phyloP scores from a whole-genome alignment of 2,113 vertebrate genomes.

The Percina caprodes region DNA sequence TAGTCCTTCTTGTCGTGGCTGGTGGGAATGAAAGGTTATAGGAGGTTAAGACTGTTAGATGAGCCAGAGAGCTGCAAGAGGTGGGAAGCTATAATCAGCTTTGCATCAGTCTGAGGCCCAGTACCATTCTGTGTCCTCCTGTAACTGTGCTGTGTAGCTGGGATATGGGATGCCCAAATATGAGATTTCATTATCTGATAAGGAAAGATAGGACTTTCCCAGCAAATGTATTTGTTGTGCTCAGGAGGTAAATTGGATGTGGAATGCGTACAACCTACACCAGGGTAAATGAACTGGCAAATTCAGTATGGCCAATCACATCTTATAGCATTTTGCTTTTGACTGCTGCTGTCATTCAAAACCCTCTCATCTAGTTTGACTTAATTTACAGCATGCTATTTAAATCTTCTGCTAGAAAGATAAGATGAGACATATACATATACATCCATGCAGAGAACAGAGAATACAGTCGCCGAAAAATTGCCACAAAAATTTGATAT shows the following conservation, averaged over 20 bases:
- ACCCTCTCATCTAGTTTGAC: background rate
- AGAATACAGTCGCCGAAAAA: background rate
- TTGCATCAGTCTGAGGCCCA: constrained; percentile 39
- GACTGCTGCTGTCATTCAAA: constrained; percentile 24
- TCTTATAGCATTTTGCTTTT: constrained; percentile 14
- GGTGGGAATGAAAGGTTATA: constrained; percentile 12
- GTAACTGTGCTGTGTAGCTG: constrained; percentile 31
- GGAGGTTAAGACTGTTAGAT: constrained; percentile 25
- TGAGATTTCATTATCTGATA: constrained; percentile 81
- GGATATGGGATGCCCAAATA: constrained; percentile 58
- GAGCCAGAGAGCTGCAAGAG: constrained; percentile 34
- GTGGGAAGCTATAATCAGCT: constrained; percentile 41
- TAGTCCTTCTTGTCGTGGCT: background rate
- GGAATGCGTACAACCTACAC: constrained; percentile 33
- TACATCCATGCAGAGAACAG: background rate
- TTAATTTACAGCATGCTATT: background rate
- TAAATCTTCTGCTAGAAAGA: constrained; percentile 1
- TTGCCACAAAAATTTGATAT: background rate
- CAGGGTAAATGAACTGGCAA: constrained; percentile 20
- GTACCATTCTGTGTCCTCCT: constrained; percentile 30
- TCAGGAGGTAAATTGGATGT: constrained; percentile 59
- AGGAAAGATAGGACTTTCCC: constrained; percentile 60
- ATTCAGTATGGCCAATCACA: constrained; percentile 33
- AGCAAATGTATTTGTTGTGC: constrained; percentile 69
- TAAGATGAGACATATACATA: background rate